Conservation (phyloP, 2,888 invertebrate genomes). For the Melieria picta region DNA sequence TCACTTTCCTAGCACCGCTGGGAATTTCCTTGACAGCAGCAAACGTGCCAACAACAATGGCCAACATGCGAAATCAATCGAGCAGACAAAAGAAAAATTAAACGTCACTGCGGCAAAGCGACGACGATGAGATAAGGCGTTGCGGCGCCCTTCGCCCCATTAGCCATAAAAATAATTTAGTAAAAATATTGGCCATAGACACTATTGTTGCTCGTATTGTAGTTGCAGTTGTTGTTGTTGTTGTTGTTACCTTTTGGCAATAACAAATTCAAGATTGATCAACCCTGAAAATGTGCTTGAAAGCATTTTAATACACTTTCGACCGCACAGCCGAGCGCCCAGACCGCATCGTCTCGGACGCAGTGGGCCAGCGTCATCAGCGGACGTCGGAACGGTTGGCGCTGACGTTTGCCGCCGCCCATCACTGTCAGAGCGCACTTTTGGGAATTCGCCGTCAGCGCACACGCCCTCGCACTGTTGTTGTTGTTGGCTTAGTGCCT, state of each 20-base stretch:
- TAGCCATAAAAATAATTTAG: conserved; percentile 3
- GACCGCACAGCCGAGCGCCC: not conserved
- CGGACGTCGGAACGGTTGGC: not conserved
- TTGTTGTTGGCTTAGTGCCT: not conserved
- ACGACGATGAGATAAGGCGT: not conserved
- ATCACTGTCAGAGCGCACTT: conserved; percentile 27
- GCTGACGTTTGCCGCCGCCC: not conserved
- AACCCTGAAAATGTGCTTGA: conserved; percentile 4
- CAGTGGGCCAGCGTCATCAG: not conserved
- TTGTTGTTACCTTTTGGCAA: not conserved
- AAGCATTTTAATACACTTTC: not conserved
- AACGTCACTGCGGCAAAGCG: conserved; percentile 17
- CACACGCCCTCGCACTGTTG: not conserved
- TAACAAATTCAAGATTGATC: conserved; percentile 15
- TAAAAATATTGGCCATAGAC: not conserved
- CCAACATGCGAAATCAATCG: conserved; percentile 44
- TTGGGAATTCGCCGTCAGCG: conserved; percentile 7
- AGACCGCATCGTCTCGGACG: not conserved
- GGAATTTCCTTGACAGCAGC: conserved; percentile 52
- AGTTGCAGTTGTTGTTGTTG: not conserved
- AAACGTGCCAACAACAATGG: conserved; percentile 29
- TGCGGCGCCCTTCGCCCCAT: too few relatives aligned
- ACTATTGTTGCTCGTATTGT: conserved; percentile 6
- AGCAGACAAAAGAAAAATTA: conserved; percentile 33
- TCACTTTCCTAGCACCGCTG: conserved; percentile 62